A percentile compares a stretch with the other conserved stretches of the same genome.
Conservation (phyloP, 2,888 invertebrate genomes). For the Argyresthia albistria region DNA sequence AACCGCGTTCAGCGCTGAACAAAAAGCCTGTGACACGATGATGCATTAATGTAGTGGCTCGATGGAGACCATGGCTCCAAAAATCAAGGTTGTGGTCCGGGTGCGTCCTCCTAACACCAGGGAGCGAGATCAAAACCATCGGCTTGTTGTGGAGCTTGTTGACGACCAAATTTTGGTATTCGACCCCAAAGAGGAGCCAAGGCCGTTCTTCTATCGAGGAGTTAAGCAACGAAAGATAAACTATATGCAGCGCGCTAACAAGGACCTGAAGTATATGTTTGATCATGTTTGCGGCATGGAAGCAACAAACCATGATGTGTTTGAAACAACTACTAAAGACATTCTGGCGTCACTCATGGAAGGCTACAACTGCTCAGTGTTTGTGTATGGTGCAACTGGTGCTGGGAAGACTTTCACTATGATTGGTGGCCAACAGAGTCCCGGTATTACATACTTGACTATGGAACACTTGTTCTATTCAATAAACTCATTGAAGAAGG, state of each 20-base stretch:
- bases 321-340: conserved; percentile 83
- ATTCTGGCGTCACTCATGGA: conserved; percentile 83
- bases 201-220: conserved; percentile 88
- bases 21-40: too few species aligned
- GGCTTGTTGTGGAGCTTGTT: conserved; percentile 81
- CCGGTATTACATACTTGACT: conserved; percentile 91
- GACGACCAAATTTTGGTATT: conserved; percentile 87
- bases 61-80: conserved; percentile 63
- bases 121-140: conserved; percentile 73
- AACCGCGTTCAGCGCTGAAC: too few species aligned
- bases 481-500: conserved; percentile 78
- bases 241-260: conserved; percentile 83
- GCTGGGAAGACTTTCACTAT: conserved; percentile 97
- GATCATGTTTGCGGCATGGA: conserved; percentile 83
- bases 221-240: conserved; percentile 83
- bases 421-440: conserved; percentile 83
- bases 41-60: conserved; percentile 53
- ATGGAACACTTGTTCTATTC: conserved; percentile 88
- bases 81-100: conserved; percentile 87
- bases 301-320: conserved; percentile 81
- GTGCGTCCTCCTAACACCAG: conserved; percentile 84
- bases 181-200: conserved; percentile 87
- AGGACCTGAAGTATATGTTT: conserved; percentile 89
- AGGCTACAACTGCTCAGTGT: conserved; percentile 94
- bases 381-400: conserved; percentile 96